Percentiles rank a stretch among this genome's conserved stretches.
Evolutionary conservation across 2,797 vertebrate species (phyloP).

Genomic region (Anas bahamensis): DNA sequence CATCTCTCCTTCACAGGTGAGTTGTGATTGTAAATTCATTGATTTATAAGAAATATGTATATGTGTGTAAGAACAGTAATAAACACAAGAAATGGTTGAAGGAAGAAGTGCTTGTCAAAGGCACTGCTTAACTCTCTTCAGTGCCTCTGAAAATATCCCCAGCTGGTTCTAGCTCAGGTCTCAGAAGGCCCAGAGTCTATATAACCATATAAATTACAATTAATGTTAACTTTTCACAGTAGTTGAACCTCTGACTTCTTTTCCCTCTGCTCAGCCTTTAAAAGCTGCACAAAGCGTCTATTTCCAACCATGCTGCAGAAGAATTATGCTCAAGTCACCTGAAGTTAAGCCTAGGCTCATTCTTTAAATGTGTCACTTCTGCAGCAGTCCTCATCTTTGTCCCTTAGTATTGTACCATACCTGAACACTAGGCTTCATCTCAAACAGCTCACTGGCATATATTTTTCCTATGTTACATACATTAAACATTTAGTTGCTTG

Average conservation of each 20-base stretch:
- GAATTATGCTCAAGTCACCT: background rate
- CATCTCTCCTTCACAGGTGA: slow-evolving; percentile 5
- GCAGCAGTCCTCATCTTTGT: background rate
- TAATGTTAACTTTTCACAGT: slow-evolving; percentile 1
- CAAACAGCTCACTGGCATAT: background rate
- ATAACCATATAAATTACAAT: background rate
- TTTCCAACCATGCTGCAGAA: background rate
- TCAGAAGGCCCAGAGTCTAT: background rate
- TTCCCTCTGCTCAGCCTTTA: background rate
- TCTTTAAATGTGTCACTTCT: background rate
- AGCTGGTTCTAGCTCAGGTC: background rate
- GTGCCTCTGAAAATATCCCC: background rate
- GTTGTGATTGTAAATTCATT: background rate
- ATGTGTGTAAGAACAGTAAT: background rate
- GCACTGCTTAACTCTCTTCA: background rate
- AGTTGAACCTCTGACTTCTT: slow-evolving; percentile 11
- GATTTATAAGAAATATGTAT: background rate
- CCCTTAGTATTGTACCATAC: background rate
- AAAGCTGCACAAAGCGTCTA: background rate
- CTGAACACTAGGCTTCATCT: background rate
- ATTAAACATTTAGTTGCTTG: slow-evolving; percentile 27
- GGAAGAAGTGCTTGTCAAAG: background rate
- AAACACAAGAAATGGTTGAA: background rate
- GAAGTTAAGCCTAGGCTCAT: background rate
- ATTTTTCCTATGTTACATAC: slow-evolving; percentile 34